A percentile compares a stretch with the other conserved stretches of the same genome.
phyloP scores from a whole-genome alignment of 2,113 vertebrate genomes.

The Eurystomus gularis region DNA sequence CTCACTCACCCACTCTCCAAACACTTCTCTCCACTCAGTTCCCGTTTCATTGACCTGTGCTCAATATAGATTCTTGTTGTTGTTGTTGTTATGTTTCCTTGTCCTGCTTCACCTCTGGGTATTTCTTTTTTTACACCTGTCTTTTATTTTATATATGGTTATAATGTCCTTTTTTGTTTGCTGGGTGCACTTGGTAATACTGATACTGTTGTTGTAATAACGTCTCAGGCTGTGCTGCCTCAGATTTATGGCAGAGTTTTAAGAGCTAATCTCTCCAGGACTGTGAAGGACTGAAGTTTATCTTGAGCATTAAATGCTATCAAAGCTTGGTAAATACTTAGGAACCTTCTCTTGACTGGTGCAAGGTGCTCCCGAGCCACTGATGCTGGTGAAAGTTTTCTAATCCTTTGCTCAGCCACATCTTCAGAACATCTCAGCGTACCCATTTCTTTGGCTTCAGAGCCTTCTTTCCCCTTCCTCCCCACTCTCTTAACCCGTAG shows the following conservation, averaged over 20 bases:
- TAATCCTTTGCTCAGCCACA: not conserved
- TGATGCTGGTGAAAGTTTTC: not conserved
- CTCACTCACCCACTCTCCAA: slow-evolving; percentile 47
- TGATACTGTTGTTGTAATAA: not conserved
- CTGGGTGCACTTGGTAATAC: slow-evolving; percentile 40
- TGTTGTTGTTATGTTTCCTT: not conserved
- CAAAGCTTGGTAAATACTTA: slow-evolving; percentile 9
- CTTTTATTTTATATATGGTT: slow-evolving; percentile 51
- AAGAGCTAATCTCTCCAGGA: slow-evolving; percentile 36
- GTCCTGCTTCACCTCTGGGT: slow-evolving; percentile 41
- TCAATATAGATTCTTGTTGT: not conserved
- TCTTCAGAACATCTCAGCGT: not conserved
- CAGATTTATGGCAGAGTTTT: slow-evolving; percentile 50
- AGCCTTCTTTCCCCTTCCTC: not conserved
- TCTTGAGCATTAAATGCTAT: slow-evolving; percentile 1
- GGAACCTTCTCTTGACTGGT: slow-evolving; percentile 11
- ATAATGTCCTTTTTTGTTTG: slow-evolving; percentile 45
- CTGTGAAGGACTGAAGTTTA: slow-evolving; percentile 38
- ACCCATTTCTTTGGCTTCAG: not conserved
- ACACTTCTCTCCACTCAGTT: slow-evolving; percentile 59
- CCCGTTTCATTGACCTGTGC: slow-evolving; percentile 46
- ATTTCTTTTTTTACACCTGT: slow-evolving; percentile 31
- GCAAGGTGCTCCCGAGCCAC: not conserved
- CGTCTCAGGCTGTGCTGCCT: not conserved
- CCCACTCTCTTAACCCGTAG: not conserved